Evolutionary conservation across 2,113 vertebrate genomes (phyloP), one percentile per base, ranked within the genome.

Genomic region (Tonatia bakeri): DNA sequence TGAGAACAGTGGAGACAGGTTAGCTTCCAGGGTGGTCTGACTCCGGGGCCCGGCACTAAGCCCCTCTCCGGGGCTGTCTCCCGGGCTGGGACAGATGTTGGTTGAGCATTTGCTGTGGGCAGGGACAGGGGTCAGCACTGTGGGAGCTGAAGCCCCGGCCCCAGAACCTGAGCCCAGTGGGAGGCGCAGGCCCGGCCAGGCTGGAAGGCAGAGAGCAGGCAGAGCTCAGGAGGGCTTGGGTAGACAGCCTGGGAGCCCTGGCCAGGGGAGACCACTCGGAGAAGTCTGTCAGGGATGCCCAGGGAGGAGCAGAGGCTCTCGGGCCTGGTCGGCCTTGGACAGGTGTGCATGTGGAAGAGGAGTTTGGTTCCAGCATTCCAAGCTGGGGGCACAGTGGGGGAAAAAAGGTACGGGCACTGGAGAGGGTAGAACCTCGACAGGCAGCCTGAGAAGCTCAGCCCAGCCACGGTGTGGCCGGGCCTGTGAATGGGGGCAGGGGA

Each of bases 381-480:
- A 22, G 67, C 47, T 36, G 26, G 67, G 10, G 64, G 33, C 43
- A 38, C 15, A 28, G 65, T 65, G 38, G 38, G 12, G 28, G 47
- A 8, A 28, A 33, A 4, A 1, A 56, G 12, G 33, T 45, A 6
- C 1, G 4, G 72, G 36, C 22, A 28, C 50, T 43, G 17, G 50
- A 70, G 14, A 33, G 1, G 3, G 19, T 11, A 20, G 8, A 56
- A 31, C 52, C 19, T 0, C 0, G 7, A 5, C 17, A 17, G 70
- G 17, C 52, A 36, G 5, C 70, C 75, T n/a, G 65, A 56, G 59
- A 47, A 67, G n/a, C 38, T 59, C 61, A 45, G 43, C 28, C 75
- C n/a, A 38, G 33, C 59, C 5, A 3, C 40, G 5, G 14, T 7
- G 36, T 90, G 90, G 61, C 59, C n/a, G n/a, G n/a, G n/a, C n/a